Percentiles rank a stretch among this genome's conserved stretches.
Conservation (phyloP, 2,888 invertebrate genomes). For the Lathronympha strigana region DNA sequence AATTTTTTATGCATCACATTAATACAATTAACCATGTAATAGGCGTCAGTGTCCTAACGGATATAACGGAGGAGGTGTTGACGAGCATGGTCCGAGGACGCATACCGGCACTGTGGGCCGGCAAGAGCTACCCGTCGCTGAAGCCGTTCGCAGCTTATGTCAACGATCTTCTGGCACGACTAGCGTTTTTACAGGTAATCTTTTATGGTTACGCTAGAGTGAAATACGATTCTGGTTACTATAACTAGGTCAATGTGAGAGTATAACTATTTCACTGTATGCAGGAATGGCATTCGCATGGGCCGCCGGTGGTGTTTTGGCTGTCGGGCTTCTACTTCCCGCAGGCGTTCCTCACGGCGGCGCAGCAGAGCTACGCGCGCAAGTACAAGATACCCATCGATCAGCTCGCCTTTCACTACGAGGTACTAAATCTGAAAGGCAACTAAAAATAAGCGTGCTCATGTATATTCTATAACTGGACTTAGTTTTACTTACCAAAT, state of each 20-base stretch:
- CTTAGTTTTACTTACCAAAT: too few species aligned
- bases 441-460: not conserved
- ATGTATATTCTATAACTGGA: too few species aligned
- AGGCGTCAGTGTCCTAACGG: conserved; percentile 95
- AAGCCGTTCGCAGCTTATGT: conserved; percentile 96
- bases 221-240: not conserved
- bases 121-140: conserved; percentile 94
- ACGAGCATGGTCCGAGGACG: conserved; percentile 92
- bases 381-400: conserved; percentile 97
- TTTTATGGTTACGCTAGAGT: not conserved
- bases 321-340: conserved; percentile 97
- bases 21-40: conserved; percentile 34
- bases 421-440: conserved; percentile 71
- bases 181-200: conserved; percentile 92
- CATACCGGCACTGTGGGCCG: conserved; percentile 93
- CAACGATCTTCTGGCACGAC: conserved; percentile 91
- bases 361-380: conserved; percentile 96
- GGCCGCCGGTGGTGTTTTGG: conserved; percentile 94
- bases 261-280: not conserved
- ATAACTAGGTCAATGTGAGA: not conserved
- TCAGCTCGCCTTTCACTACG: conserved; percentile 91
- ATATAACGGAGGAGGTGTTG: conserved; percentile 93
- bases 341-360: conserved; percentile 97
- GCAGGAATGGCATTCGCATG: conserved; percentile 92
- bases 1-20: not conserved